These are phyloP conservation scores for Entelurus aequoreus DNA, from an alignment of 2,113 vertebrate genomes.

Conservation along the genomic window DNA sequence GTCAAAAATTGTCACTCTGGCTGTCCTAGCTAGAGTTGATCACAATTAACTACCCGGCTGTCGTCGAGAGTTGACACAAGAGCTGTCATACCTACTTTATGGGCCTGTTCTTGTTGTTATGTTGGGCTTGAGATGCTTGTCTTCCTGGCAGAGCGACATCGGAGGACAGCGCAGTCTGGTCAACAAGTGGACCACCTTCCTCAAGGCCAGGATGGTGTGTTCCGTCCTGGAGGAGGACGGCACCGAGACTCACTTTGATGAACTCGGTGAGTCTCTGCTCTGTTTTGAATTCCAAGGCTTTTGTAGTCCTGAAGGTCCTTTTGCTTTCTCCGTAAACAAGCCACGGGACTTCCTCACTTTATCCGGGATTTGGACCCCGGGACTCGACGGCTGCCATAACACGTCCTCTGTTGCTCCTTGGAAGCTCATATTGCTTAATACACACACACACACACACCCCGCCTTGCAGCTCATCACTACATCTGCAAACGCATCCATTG, in stretches of 20 bases:
- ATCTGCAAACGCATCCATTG: background rate
- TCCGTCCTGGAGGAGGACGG: conserved; percentile 94
- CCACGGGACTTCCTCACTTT: conserved; percentile 21
- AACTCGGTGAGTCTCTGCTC: conserved; percentile 77
- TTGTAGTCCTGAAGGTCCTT: background rate
- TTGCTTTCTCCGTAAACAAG: conserved; percentile 39
- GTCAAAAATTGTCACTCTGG: too few relatives aligned
- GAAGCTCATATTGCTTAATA: conserved; percentile 7
- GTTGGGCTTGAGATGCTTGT: background rate
- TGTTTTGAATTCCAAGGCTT: conserved; percentile 15
- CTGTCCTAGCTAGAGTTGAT: too few relatives aligned
- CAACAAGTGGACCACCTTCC: conserved; percentile 97
- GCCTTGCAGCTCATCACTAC: conserved; percentile 6
- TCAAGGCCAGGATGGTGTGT: conserved; percentile 93
- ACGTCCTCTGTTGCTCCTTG: conserved; percentile 28
- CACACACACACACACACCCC: background rate
- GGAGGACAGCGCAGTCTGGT: conserved; percentile 97
- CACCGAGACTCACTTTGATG: conserved; percentile 93
- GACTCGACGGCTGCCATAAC: conserved; percentile 14
- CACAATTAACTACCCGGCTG: too few relatives aligned
- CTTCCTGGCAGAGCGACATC: conserved; percentile 79
- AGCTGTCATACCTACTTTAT: too few relatives aligned
- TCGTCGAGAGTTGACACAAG: too few relatives aligned
- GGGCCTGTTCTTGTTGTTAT: background rate
- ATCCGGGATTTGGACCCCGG: conserved; percentile 24